Conservation (phyloP, 2,113 vertebrate species). For the Pteronura brasiliensis region DNA sequence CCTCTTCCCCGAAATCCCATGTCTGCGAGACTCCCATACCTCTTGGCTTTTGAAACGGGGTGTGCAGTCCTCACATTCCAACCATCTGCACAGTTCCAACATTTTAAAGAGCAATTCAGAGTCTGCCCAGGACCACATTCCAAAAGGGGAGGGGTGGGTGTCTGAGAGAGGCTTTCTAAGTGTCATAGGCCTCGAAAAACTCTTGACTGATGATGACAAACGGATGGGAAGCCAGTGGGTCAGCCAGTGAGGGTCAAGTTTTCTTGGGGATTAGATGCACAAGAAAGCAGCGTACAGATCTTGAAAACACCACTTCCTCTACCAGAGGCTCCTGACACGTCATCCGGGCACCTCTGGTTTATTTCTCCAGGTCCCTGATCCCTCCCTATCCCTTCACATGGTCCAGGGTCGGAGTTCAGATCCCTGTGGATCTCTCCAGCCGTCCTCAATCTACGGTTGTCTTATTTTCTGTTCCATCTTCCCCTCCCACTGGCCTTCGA, state of each 20-base stretch:
- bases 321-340: neutral
- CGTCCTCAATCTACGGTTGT: neutral
- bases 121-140: slow-evolving; percentile 51
- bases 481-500: neutral
- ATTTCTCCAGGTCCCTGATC: neutral
- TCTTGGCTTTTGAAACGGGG: neutral
- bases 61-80: slow-evolving; percentile 31
- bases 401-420: neutral
- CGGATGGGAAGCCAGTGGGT: neutral
- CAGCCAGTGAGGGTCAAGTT: neutral
- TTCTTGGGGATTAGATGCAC: neutral
- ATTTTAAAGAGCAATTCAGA: slow-evolving; percentile 35
- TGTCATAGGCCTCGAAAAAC: neutral
- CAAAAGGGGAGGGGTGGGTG: neutral
- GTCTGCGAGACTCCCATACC: neutral
- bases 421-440: neutral
- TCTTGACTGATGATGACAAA: neutral
- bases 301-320: neutral
- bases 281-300: neutral
- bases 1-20: neutral
- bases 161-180: neutral
- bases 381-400: neutral
- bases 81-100: slow-evolving; percentile 17
- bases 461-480: neutral
- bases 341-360: neutral